Evolutionary conservation across 2,888 invertebrate species (phyloP).

Genomic region (Drosophila buzzatii): DNA sequence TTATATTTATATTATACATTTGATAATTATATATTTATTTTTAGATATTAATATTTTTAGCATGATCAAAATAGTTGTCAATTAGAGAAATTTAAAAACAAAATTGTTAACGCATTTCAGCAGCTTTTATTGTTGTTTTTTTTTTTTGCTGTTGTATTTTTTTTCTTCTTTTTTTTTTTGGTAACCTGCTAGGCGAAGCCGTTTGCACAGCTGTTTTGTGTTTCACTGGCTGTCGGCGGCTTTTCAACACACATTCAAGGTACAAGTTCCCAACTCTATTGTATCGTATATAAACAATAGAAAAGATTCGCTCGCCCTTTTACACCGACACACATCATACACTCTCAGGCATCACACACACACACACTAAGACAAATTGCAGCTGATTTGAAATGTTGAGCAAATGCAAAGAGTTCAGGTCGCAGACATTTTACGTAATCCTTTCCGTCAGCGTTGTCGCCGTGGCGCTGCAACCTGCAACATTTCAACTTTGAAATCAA

Average conservation of each 20-base stretch:
- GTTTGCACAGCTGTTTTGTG: conserved; percentile 69
- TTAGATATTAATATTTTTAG: neutral
- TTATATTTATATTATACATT: neutral
- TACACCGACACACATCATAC: conserved; percentile 30
- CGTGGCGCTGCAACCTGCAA: conserved; percentile 52
- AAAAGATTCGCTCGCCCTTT: conserved; percentile 65
- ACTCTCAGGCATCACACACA: neutral
- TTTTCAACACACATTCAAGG: conserved; percentile 72
- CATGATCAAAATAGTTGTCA: neutral
- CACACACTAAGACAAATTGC: conserved; percentile 27
- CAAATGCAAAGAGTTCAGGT: conserved; percentile 80
- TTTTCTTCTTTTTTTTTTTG: neutral
- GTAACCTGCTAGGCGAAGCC: conserved; percentile 20
- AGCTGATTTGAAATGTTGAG: conserved; percentile 63
- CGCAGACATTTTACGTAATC: conserved; percentile 78
- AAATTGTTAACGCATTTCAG: conserved; percentile 10
- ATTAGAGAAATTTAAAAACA: conserved; percentile 10
- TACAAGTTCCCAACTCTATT: conserved; percentile 74
- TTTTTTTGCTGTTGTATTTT: neutral
- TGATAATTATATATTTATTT: neutral
- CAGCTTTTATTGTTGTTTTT: neutral
- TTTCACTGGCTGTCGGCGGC: conserved; percentile 32
- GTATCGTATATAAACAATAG: conserved; percentile 61
- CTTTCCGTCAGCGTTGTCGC: conserved; percentile 42
- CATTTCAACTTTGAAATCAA: conserved; percentile 40